Evolutionary conservation across 2,113 vertebrate species (phyloP), one percentile per base, ranked within the genome.

Genomic region (Procavia capensis): DNA sequence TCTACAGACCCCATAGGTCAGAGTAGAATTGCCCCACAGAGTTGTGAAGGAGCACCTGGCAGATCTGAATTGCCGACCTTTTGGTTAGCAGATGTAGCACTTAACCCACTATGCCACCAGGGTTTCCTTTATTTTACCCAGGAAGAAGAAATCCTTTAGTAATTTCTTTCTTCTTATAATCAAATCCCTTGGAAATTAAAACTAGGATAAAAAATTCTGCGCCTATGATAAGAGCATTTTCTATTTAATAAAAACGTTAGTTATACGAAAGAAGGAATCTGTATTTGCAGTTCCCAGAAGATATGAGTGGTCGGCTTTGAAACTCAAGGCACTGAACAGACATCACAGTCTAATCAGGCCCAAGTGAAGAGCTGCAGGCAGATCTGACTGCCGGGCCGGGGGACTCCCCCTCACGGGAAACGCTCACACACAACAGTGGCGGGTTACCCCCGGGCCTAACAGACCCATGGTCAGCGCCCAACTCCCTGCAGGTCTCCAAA

Each of bases 241-340:
- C 7, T 94, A 78, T n/a, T 88, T 64, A 95, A 88, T 89, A 95
- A 91, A 97, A 91, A 68, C 83, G 43, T 27, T 9, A 94, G 39
- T 85, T 68, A 86, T 0, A 89, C 11, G 78, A 81, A 88, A 88
- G 22, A 84, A 90, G 9, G 31, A 24, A 94, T 86, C 2, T n/a
- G 85, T 72, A 81, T 91, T 59, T 80, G 2, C 2, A 96, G 66
- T 90, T 92, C 90, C 61, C 66, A 96, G 85, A 94, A 54, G 92
- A 90, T 76, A 31, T 59, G 87, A 81, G 75, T 14, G 81, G 9
- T 54, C 90, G 25, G 13, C 9, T 95, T 86, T 94, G 45, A 94
- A 95, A 95, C 80, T 3, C 47, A 88, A 89, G 64, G 87, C 17
- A 85, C 22, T 92, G 6, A 68, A 78, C 81, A 54, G 31, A 86